Base-by-base conservation (phyloP, 1,140 invertebrate genomes). In the Macrocentrus cingulum region DNA sequence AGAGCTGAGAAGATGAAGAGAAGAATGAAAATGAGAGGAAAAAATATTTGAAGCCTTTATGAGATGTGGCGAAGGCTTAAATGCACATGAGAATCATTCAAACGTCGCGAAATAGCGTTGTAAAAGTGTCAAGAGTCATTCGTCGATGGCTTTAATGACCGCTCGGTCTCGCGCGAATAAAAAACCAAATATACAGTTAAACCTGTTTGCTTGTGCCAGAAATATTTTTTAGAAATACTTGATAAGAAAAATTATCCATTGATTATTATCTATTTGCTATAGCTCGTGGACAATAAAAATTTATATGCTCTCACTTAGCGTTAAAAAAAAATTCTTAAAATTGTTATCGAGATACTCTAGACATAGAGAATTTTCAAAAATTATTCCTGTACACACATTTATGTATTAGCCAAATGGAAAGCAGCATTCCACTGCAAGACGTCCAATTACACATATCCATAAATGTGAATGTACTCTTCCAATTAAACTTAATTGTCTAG, bases 391-490 rank as follows among this genome's bases (percentile, higher is more conserved):
- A 2, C 3, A 46, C 16, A 46, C 16, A 22, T 37, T 2, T 6
- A 37, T 3, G 9, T 25, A 39, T n/a, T 54, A 19, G 23, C 18
- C 49, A 19, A 19, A 2, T 18, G 44, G 20, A 37, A 20, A 22
- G 22, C 50, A n/a, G 36, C 50, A 52, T 52, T 48, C 32, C 53
- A 9, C 3, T 11, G n/a, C 1, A 49, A 1, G 29, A 34, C 44
- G 44, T 56, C 54, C 54, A 56, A 56, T 56, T 56, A 56, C 44
- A 56, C 23, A 56, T 56, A 56, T 45, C 44, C 54, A 56, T 56
- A 56, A 56, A 56, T 56, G 54, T 32, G 44, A 56, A 48, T 48
- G 11, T 36, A 34, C 29, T 16, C 25, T 32, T 46, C 54, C 54
- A 48, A 56, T 56, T 56, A 48, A 29, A 46, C 16, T 56, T 22